These are phyloP conservation scores for Macheiramphus alcinus DNA, from an alignment of 2,113 vertebrate genomes.

Conservation along the genomic window DNA sequence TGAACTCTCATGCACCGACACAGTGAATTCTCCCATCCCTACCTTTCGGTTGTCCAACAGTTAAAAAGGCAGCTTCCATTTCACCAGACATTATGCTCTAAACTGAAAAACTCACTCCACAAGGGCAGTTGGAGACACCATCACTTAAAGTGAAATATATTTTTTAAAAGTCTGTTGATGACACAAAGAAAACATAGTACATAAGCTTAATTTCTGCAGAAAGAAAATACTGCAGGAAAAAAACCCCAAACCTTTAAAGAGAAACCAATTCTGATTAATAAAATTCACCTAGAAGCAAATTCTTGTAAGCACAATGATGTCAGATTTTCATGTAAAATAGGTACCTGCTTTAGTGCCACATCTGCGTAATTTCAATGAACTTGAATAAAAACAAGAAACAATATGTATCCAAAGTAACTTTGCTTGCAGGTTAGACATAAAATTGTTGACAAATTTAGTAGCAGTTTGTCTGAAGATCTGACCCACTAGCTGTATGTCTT, in stretches of 20 bases:
- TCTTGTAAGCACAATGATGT: background rate
- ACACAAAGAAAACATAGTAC: background rate
- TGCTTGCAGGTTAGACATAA: background rate
- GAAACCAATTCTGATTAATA: background rate
- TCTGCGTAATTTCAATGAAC: background rate
- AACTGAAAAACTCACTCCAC: background rate
- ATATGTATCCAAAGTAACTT: background rate
- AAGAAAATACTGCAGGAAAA: background rate
- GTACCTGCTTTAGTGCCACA: background rate
- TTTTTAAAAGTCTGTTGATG: background rate
- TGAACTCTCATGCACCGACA: background rate
- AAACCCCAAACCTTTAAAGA: background rate
- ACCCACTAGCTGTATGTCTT: background rate
- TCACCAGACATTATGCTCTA: background rate
- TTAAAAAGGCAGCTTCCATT: background rate
- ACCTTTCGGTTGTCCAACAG: background rate
- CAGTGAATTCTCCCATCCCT: background rate
- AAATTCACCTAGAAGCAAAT: background rate
- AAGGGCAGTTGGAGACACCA: background rate
- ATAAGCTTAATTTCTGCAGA: background rate
- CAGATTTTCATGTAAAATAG: background rate
- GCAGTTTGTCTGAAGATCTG: background rate
- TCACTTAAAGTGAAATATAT: background rate
- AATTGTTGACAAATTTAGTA: background rate
- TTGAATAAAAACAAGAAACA: background rate